Percentiles rank a stretch among this genome's conserved stretches.
phyloP scores from a whole-genome alignment of 92 coral and sea anemone genomes.

The Muricea muricata region DNA sequence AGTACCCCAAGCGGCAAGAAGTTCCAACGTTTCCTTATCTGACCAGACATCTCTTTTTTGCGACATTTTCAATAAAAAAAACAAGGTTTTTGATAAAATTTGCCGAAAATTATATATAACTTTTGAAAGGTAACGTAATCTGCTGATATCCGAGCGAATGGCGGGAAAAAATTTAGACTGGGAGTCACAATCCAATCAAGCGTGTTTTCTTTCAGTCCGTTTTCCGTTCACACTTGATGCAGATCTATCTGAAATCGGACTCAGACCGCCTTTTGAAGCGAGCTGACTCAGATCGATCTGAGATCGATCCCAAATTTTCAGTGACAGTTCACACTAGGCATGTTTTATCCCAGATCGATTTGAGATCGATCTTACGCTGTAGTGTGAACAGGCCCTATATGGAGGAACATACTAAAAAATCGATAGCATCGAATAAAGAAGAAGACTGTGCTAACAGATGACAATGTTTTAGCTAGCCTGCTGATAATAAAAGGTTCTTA shows the following conservation, averaged over 20 bases:
- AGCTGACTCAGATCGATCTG: constrained; percentile 42
- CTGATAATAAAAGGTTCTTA: no score
- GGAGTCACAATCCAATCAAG: not conserved
- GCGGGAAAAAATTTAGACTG: not conserved
- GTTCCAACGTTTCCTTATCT: constrained; percentile 28
- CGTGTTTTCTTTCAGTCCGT: not conserved
- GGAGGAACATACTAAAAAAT: no score
- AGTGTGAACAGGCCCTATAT: constrained; percentile 31
- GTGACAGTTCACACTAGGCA: constrained; percentile 23
- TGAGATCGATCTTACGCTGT: constrained; percentile 38
- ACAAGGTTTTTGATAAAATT: not conserved
- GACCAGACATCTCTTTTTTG: constrained; percentile 44
- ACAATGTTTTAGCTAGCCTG: no score
- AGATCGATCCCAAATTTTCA: constrained; percentile 22
- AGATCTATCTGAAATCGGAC: constrained; percentile 23
- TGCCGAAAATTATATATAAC: not conserved
- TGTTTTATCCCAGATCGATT: constrained; percentile 24
- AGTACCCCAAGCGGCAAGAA: constrained; percentile 49
- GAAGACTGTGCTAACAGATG: no score
- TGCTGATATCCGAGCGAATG: not conserved
- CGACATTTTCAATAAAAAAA: constrained; percentile 3
- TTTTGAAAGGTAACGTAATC: not conserved
- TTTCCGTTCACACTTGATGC: not conserved
- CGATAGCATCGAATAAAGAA: no score
- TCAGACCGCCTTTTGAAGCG: constrained; percentile 46